Conservation (phyloP, 2,888 invertebrate genomes). For the Brenthis ino region DNA sequence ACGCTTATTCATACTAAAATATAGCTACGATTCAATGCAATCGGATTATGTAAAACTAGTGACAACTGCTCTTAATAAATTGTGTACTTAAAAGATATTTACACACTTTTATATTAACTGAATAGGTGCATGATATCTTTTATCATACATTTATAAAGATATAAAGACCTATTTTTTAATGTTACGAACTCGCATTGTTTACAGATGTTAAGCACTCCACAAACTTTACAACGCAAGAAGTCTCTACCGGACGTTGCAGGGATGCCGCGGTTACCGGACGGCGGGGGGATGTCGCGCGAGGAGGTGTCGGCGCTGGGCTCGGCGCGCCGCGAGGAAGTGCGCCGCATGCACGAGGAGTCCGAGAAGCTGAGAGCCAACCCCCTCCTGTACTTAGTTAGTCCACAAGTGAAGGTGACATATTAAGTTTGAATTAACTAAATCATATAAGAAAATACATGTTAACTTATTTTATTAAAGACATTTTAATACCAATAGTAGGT, state of each 20-base stretch:
- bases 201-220: constrained; percentile 90
- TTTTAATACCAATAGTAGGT: neutral
- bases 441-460: neutral
- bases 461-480: neutral
- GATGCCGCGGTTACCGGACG: constrained; percentile 89
- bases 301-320: constrained; percentile 97
- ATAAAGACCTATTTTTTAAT: too few relatives aligned
- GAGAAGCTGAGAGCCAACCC: constrained; percentile 97
- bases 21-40: too few relatives aligned
- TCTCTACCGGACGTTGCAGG: constrained; percentile 97
- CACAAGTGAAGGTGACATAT: constrained; percentile 94
- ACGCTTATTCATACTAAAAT: too few relatives aligned
- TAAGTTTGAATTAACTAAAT: neutral
- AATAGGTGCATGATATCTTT: neutral
- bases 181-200: constrained; percentile 6
- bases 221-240: constrained; percentile 94
- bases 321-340: constrained; percentile 95
- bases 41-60: too few relatives aligned
- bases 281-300: constrained; percentile 93
- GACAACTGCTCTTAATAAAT: too few relatives aligned
- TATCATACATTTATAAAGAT: too few relatives aligned
- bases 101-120: too few relatives aligned
- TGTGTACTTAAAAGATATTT: too few relatives aligned
- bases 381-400: constrained; percentile 97
- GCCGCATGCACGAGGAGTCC: constrained; percentile 94